Conservation (phyloP, 92 coral and sea anemone species). For the Diadumene lineata region DNA sequence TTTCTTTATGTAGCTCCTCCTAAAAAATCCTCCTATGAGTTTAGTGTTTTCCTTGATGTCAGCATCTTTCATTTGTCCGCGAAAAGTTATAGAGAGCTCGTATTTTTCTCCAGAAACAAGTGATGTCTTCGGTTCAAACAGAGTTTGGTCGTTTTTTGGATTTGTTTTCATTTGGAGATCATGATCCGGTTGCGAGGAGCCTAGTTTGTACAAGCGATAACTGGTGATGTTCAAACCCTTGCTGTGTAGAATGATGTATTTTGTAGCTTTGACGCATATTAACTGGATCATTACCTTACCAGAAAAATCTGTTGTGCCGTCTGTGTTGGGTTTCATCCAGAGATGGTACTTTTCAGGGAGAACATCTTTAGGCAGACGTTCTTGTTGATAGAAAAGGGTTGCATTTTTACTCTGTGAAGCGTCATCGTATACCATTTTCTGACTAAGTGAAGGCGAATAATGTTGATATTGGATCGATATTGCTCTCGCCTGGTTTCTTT, state of each 20-base stretch:
- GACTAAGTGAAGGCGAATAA: too few relatives aligned
- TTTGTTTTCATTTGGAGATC: slow-evolving; percentile 49
- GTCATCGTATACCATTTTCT: too few relatives aligned
- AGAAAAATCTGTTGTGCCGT: slow-evolving; percentile 55
- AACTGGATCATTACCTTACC: slow-evolving; percentile 76
- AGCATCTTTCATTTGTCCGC: slow-evolving; percentile 41
- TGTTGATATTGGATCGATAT: too few relatives aligned
- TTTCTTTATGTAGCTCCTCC: slow-evolving; percentile 74
- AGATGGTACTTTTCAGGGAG: slow-evolving; percentile 72
- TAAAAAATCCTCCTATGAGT: slow-evolving; percentile 79
- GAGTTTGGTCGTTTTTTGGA: slow-evolving; percentile 65
- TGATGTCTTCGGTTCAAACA: slow-evolving; percentile 54
- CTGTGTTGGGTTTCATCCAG: slow-evolving; percentile 67
- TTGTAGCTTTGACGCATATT: slow-evolving; percentile 53
- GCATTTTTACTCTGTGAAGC: not conserved
- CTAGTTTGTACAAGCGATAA: slow-evolving; percentile 21
- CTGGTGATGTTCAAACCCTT: slow-evolving; percentile 54
- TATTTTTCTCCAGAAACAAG: slow-evolving; percentile 57
- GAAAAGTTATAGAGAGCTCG: slow-evolving; percentile 52
- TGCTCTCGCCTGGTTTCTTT: too few relatives aligned
- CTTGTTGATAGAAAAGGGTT: slow-evolving; percentile 54
- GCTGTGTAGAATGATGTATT: slow-evolving; percentile 69
- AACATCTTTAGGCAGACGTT: slow-evolving; percentile 72
- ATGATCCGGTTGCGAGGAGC: slow-evolving; percentile 32
- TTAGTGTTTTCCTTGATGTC: not conserved